A percentile compares a stretch with the other conserved stretches of the same genome.
Evolutionary conservation across 2,797 vertebrate genomes (phyloP).

Genomic region (Parotocinclus haroldoi): DNA sequence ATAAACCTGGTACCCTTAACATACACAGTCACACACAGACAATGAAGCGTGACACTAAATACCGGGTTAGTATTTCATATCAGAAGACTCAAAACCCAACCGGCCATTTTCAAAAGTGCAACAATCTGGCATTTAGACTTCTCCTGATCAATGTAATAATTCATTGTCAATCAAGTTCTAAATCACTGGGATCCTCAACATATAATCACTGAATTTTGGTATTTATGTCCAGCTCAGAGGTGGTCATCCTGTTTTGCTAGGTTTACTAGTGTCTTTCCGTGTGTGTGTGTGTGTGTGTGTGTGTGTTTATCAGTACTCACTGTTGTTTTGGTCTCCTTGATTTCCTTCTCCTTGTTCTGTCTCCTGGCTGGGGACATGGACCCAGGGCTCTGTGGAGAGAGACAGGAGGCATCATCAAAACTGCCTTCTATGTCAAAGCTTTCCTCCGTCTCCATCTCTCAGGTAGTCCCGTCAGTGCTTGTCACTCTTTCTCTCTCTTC

Average conservation of each 20-base stretch:
- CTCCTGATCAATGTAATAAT: slow-evolving; percentile 3
- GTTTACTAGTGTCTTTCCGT: not conserved
- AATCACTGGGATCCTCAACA: not conserved
- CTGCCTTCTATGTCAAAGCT: slow-evolving; percentile 85
- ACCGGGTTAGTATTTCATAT: slow-evolving; percentile 42
- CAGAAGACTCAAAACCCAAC: slow-evolving; percentile 22
- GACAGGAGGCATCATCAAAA: slow-evolving; percentile 81
- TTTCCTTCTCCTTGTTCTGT: slow-evolving; percentile 84
- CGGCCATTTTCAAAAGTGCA: slow-evolving; percentile 9
- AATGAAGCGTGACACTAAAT: slow-evolving; percentile 23
- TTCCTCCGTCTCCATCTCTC: slow-evolving; percentile 63
- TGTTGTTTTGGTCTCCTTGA: slow-evolving; percentile 85
- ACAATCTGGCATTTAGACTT: not conserved
- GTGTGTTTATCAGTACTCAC: slow-evolving; percentile 68
- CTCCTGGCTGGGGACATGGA: slow-evolving; percentile 83
- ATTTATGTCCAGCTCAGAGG: not conserved
- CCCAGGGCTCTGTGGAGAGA: slow-evolving; percentile 85
- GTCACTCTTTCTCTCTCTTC: slow-evolving; percentile 31
- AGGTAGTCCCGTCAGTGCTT: slow-evolving; percentile 57
- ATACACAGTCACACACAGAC: not conserved
- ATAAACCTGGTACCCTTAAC: slow-evolving; percentile 7
- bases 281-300: no score
- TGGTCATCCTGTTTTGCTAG: slow-evolving; percentile 7
- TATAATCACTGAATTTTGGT: not conserved
- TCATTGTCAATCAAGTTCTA: not conserved